Percentiles rank a stretch among this genome's conserved stretches.
These are phyloP conservation scores for Gobio occitaniae DNA, from an alignment of 2,797 vertebrate species.

Conservation along the genomic window DNA sequence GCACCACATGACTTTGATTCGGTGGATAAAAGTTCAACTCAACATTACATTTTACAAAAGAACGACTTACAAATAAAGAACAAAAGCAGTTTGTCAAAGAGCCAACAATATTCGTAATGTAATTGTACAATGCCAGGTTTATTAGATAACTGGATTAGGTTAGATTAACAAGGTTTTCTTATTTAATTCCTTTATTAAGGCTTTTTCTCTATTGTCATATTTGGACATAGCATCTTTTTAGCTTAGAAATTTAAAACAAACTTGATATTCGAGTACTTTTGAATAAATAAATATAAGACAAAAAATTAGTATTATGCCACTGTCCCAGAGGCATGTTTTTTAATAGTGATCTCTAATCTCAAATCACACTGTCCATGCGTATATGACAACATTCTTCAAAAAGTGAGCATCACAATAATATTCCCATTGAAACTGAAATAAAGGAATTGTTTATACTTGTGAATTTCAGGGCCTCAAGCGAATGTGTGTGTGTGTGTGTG, in stretches of 20 bases:
- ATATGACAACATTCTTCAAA: slow-evolving; percentile 5
- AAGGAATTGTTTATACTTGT: slow-evolving; percentile 41
- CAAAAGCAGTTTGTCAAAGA: not conserved
- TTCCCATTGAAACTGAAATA: slow-evolving; percentile 33
- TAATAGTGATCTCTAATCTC: slow-evolving; percentile 11
- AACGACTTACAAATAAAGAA: not conserved
- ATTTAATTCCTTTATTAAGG: not conserved
- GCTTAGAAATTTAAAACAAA: not conserved
- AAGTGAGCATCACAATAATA: slow-evolving; percentile 3
- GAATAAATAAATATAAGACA: not conserved
- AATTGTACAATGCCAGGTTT: not conserved
- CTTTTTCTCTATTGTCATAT: not conserved
- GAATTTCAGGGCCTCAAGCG: slow-evolving; percentile 19
- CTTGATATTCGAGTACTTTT: not conserved
- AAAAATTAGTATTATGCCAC: not conserved
- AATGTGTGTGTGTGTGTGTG: not conserved
- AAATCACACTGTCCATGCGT: not conserved
- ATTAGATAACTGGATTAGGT: not conserved
- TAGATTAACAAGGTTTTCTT: not conserved
- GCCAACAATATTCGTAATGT: not conserved
- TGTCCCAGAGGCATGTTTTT: not conserved
- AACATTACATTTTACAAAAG: not conserved
- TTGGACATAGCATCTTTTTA: not conserved
- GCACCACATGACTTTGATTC: not conserved
- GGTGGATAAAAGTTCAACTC: not conserved